Conservation (phyloP, 2,113 vertebrate genomes). For the Myocastor coypus region DNA sequence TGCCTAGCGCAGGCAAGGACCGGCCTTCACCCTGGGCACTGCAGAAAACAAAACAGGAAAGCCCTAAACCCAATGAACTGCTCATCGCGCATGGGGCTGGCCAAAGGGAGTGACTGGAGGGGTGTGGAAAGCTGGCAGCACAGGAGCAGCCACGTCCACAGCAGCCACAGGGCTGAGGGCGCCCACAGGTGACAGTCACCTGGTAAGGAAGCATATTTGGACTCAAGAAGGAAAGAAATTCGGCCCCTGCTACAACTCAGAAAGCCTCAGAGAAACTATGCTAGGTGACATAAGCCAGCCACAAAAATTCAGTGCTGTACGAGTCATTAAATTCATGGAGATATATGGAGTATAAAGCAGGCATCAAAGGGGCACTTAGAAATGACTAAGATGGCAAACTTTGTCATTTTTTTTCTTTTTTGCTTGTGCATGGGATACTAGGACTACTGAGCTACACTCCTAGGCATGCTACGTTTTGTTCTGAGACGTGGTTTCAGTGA, state of each 20-base stretch:
- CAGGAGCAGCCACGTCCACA: rapidly evolving
- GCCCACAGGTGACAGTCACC: not conserved
- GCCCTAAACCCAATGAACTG: not conserved
- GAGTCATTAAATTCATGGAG: not conserved
- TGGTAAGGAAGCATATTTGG: too few relatives aligned
- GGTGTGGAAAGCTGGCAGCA: rapidly evolving
- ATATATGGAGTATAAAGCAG: too few relatives aligned
- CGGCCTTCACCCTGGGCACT: not conserved
- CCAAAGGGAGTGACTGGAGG: not conserved
- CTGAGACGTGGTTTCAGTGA: not conserved
- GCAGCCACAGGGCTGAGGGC: not conserved
- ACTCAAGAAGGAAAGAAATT: not conserved
- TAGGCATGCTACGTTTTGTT: not conserved
- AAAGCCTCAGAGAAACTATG: too few relatives aligned
- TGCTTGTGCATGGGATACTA: not conserved
- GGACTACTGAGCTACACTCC: not conserved
- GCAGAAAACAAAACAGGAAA: not conserved
- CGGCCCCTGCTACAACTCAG: not conserved
- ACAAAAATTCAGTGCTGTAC: rapidly evolving
- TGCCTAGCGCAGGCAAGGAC: not conserved
- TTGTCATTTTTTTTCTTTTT: not conserved
- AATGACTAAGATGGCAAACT: not conserved
- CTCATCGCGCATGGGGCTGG: not conserved
- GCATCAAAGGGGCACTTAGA: not conserved
- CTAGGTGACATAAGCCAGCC: not conserved